Base-by-base conservation (phyloP, 2,888 invertebrate species). In the Lasioglossum marginatum region DNA sequence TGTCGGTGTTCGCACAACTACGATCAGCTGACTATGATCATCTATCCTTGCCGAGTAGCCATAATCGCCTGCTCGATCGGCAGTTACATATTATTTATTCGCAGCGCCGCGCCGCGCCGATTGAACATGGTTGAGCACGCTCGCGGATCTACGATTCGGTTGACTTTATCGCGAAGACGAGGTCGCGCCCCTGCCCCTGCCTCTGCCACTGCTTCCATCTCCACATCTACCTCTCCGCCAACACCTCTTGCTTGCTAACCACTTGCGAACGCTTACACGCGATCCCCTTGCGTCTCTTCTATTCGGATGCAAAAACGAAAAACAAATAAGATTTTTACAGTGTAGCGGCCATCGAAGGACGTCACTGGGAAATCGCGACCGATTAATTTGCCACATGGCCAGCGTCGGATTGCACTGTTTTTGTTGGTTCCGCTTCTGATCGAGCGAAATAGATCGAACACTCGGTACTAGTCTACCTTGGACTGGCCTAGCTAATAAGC, bases 11-110 rank as follows among this genome's bases (percentile, higher is more conserved):
- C 23, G 23, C 23, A 52, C 8, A 23, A 23, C 23, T 23, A 52
- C 52, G 52, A 52, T n/a, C 52, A 10, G 23, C 10, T 52, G 23
- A 52, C 2, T 19, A 52, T 19, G 48, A 48, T 48, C 48, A 2
- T 23, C 71, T 77, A 86, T 76, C 81, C 83, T 84, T 82, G 85
- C 87, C 79, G 83, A 3, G 60, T 14, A 31, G 4, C 2, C 4
- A 6, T 16, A 31, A n/a, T 63, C 31, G 31, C 0, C 27, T 31
- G 63, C 31, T 63, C 16, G 63, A 63, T 63, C 63, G 31, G 16
- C 31, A 16, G 77, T 68, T 68, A 70, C 77, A 48, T 63, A 71
- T 23, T 27, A 52, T 63, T 79, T 37, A 4, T 77, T 40, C 8
- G n/a, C 31, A 23, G 52, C 27, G 27, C n/a, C 57, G n/a, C 5